A percentile compares a stretch with the other conserved stretches of the same genome.
phyloP scores from a whole-genome alignment of 2,888 invertebrate species.

The Epiblema foenella region DNA sequence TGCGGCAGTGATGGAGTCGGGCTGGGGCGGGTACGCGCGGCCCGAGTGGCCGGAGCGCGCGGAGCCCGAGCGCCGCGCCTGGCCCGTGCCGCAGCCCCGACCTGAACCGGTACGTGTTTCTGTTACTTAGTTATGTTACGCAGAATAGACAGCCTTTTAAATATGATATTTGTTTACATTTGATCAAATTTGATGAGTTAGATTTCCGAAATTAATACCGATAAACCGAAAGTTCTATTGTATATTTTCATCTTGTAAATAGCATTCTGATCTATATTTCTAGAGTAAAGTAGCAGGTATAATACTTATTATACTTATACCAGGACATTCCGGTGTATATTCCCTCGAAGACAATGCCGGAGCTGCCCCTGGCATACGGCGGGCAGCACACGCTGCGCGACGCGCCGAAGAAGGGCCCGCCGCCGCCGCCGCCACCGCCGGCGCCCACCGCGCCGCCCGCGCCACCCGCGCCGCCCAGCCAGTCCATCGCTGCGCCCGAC shows the following conservation, averaged over 20 bases:
- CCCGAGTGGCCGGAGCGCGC: slow-evolving; percentile 63
- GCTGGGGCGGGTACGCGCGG: slow-evolving; percentile 51
- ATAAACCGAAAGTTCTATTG: no score
- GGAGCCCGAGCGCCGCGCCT: slow-evolving; percentile 67
- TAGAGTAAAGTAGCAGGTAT: no score
- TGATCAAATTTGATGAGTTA: no score
- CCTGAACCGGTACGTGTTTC: slow-evolving; percentile 55
- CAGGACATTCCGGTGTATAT: slow-evolving; percentile 68
- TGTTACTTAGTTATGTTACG: neutral
- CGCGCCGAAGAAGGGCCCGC: slow-evolving; percentile 67
- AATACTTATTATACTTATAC: no score
- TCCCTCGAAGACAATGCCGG: slow-evolving; percentile 72
- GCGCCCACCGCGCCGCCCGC: slow-evolving; percentile 45
- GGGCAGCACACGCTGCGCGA: slow-evolving; percentile 70
- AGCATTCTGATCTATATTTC: no score
- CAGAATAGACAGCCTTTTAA: no score
- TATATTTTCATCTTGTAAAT: no score
- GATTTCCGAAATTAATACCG: no score
- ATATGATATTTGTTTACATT: no score
- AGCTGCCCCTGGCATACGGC: slow-evolving; percentile 66
- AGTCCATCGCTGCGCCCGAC: slow-evolving; percentile 1
- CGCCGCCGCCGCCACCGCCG: slow-evolving; percentile 43
- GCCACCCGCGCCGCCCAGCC: slow-evolving; percentile 38
- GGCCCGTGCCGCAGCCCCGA: slow-evolving; percentile 69
- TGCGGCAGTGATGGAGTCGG: slow-evolving; percentile 48